Evolutionary conservation across 2,113 vertebrate species (phyloP).

Genomic region (Psilopogon haemacephalus): DNA sequence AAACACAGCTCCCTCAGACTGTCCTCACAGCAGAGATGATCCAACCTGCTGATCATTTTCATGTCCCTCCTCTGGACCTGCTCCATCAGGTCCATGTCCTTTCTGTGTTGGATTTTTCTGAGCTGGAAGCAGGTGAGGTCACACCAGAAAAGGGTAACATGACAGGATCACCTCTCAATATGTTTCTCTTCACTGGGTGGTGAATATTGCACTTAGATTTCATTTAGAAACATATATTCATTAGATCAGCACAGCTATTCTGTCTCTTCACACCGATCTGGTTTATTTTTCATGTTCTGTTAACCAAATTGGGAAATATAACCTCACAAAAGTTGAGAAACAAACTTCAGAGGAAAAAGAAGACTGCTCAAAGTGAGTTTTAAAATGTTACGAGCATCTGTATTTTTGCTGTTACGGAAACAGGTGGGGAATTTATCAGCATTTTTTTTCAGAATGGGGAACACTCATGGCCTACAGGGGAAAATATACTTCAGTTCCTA

Average conservation of each 20-base stretch:
- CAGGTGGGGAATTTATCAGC: not conserved
- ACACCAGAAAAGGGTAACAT: no score
- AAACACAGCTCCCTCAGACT: no score
- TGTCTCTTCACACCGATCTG: not conserved
- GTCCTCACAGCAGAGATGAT: no score
- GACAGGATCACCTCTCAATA: no score
- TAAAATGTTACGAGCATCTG: not conserved
- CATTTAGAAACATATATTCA: not conserved
- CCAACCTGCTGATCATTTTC: no score
- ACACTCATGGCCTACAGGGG: not conserved
- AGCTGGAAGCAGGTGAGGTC: no score
- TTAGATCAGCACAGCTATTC: not conserved
- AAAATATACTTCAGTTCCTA: not conserved
- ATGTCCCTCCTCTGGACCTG: no score
- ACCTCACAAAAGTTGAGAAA: not conserved
- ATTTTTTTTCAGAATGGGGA: not conserved
- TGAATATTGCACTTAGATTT: not conserved
- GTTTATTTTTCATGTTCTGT: not conserved
- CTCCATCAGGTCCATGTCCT: no score
- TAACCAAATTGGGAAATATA: not conserved
- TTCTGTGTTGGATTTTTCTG: no score
- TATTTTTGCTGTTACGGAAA: not conserved
- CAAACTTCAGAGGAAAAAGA: conserved; percentile 25
- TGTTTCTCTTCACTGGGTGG: not conserved
- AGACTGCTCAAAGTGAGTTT: not conserved